phyloP scores from a whole-genome alignment of 1,140 invertebrate genomes.

The Megathymus violae region DNA sequence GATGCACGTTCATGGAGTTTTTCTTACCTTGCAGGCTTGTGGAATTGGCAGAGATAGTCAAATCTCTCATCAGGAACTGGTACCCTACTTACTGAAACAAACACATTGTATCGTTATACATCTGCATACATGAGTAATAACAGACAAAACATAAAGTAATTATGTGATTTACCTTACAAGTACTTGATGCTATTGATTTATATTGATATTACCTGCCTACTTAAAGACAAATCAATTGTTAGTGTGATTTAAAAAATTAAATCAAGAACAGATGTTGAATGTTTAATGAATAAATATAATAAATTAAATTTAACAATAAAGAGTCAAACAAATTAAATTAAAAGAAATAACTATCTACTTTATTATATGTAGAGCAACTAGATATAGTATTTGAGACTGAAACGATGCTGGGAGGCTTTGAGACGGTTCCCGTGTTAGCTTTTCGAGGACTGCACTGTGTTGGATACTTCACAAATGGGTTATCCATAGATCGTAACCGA shows the following conservation, averaged over 20 bases:
- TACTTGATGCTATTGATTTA: not conserved
- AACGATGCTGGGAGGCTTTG: slow-evolving; percentile 38
- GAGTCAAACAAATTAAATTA: not conserved
- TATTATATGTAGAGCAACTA: slow-evolving; percentile 3
- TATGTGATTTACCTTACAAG: not conserved
- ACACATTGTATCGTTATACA: slow-evolving; percentile 30
- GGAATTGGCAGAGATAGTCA: slow-evolving; percentile 96
- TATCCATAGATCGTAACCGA: slow-evolving; percentile 73
- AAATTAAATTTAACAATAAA: slow-evolving; percentile 1
- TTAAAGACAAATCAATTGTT: not conserved
- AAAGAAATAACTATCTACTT: not conserved
- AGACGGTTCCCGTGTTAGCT: slow-evolving; percentile 37
- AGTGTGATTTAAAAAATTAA: not conserved
- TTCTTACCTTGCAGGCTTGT: slow-evolving; percentile 95
- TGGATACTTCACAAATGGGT: slow-evolving; percentile 76
- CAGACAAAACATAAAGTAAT: not conserved
- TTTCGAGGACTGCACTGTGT: slow-evolving; percentile 47
- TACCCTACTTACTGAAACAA: slow-evolving; percentile 92
- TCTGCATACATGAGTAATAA: not conserved
- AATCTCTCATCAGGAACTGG: slow-evolving; percentile 98
- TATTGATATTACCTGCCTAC: no score
- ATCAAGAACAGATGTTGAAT: not conserved
- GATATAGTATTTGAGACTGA: slow-evolving; percentile 14
- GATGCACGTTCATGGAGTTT: slow-evolving; percentile 64
- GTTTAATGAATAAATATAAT: not conserved